Percentiles rank a stretch among this genome's conserved stretches.
phyloP scores from a whole-genome alignment of 2,113 vertebrate genomes.

The Emberiza fucata region DNA sequence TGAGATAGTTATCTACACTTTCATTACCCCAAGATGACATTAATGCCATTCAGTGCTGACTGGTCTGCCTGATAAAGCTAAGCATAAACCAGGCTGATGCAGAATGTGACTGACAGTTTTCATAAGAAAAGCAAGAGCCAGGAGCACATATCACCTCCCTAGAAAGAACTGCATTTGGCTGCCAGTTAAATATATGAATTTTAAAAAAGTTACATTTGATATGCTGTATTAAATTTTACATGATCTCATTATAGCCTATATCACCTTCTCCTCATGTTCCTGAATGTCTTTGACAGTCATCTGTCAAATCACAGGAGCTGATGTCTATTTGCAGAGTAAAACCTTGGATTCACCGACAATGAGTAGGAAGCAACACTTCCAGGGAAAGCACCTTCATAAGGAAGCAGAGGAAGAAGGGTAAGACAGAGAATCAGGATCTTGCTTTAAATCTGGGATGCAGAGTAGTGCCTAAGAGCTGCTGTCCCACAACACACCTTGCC shows the following conservation, averaged over 20 bases:
- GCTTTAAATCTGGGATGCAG: background rate
- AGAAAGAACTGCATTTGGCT: background rate
- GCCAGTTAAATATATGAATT: background rate
- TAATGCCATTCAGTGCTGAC: background rate
- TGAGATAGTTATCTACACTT: constrained; percentile 10
- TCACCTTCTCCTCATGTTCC: background rate
- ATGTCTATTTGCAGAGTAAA: background rate
- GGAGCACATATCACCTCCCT: background rate
- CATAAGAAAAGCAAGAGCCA: background rate
- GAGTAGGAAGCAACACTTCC: background rate
- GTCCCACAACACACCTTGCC: background rate
- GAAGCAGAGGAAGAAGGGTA: background rate
- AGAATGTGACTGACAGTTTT: background rate
- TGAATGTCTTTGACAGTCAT: background rate
- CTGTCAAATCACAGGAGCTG: background rate
- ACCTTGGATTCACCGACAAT: background rate
- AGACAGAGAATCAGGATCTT: background rate
- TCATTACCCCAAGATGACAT: constrained; percentile 8
- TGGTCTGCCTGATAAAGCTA: constrained; percentile 21
- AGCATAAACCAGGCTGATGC: background rate
- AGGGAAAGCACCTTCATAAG: background rate
- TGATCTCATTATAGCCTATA: background rate
- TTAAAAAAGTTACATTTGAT: background rate
- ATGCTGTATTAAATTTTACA: background rate
- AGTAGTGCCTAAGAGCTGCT: accelerated